Evolutionary conservation across 2,888 invertebrate species (phyloP).

Genomic region (Stegophylla sp.): DNA sequence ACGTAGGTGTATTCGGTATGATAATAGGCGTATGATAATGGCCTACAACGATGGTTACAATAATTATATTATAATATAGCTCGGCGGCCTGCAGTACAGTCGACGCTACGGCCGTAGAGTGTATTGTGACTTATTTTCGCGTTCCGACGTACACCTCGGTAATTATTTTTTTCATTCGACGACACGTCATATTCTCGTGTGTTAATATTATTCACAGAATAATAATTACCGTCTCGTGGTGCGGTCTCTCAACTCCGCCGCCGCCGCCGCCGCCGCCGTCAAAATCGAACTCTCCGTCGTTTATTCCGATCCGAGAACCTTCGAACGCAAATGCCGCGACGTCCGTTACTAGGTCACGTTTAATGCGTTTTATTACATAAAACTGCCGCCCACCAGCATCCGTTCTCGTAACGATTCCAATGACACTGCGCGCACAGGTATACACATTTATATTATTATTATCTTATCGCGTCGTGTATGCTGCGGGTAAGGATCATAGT

Average conservation of each 20-base stretch:
- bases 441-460: not conserved
- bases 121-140: too few species aligned
- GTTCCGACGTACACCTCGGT: too few species aligned
- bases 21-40: too few species aligned
- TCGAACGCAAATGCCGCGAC: constrained; percentile 31
- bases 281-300: not conserved
- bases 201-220: not conserved
- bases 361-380: constrained; percentile 23
- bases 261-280: not conserved
- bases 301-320: not conserved
- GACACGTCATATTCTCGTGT: not conserved
- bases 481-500: too few species aligned
- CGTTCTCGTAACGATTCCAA: constrained; percentile 48
- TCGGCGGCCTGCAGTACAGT: too few species aligned
- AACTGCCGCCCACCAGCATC: constrained; percentile 54
- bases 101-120: too few species aligned
- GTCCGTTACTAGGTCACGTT: constrained; percentile 49
- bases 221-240: not conserved
- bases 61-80: too few species aligned
- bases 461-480: too few species aligned
- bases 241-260: too few species aligned
- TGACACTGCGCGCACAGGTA: constrained; percentile 13
- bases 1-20: too few species aligned
- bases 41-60: too few species aligned
- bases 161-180: too few species aligned